Conservation (phyloP, 2,888 invertebrate genomes). For the Serrognathus titanus region DNA sequence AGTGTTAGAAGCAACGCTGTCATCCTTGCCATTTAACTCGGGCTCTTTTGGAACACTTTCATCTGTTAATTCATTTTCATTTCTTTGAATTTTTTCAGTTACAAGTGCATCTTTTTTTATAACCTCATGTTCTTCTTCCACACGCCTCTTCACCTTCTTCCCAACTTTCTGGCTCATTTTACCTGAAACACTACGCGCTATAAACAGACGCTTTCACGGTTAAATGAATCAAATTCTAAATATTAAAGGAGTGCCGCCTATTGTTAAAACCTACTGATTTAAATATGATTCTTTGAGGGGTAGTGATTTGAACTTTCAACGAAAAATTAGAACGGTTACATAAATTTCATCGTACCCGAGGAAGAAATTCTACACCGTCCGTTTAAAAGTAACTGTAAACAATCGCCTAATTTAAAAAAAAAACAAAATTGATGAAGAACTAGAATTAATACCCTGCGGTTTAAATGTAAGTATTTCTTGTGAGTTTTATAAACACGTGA, state of each 20-base stretch:
- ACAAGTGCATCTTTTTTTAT: background rate
- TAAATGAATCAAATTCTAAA: slow-evolving; percentile 2
- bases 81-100: slow-evolving; percentile 2
- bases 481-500: background rate
- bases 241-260: slow-evolving; percentile 4
- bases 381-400: too few relatives aligned
- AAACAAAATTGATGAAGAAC: background rate
- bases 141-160: slow-evolving; percentile 9
- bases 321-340: background rate
- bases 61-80: background rate
- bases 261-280: background rate
- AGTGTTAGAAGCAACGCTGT: background rate
- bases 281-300: background rate
- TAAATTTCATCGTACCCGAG: too few relatives aligned
- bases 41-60: background rate
- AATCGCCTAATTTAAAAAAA: background rate
- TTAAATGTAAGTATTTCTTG: background rate
- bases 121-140: slow-evolving; percentile 2
- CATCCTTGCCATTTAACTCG: slow-evolving; percentile 6
- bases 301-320: background rate
- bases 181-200: background rate
- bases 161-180: slow-evolving; percentile 14
- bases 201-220: slow-evolving; percentile 2
- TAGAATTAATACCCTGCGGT: background rate
- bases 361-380: too few relatives aligned